Evolutionary conservation across 1,140 invertebrate species (phyloP), one percentile per base, ranked within the genome.

Genomic region (Papilio machaon): DNA sequence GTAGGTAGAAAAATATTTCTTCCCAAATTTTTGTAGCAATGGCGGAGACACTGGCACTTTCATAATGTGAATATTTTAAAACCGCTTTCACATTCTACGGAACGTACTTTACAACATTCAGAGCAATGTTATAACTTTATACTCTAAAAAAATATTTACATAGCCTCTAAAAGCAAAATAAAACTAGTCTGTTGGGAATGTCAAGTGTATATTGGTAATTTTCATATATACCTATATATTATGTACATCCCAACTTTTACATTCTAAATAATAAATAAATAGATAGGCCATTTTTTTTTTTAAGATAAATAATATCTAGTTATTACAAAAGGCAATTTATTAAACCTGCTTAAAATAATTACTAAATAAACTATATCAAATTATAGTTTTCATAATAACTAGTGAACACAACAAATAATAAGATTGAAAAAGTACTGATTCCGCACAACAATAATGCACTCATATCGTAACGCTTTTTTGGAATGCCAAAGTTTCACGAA

Each of bases 21-120:
- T 19, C 5, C 54, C 17, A 58, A 58, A 58, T 19, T 19, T 58
- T 58, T 19, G 54, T 58, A 9, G n/a, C 54, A n/a, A n/a, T 17
- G 54, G 0, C n/a, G 2, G 60, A 64, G 60, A 64, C 60, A 64
- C 60, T 64, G 60, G 60, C 60, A 64, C 60, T 64, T 64, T 64
- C 60, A 64, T 64, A 64, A 23, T 35, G 60, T 64, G 15, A 76
- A 76, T 76, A 76, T 76, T 76, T 76, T 52, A 76, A 76, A 47
- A n/a, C 74, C 49, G 74, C 74, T 76, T 76, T 76, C 30, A 76
- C 19, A 74, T 74, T 38, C 17, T 17, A n/a, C 2, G 73, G 73
- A 19, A 19, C 17, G 38, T 49, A 52, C 74, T 76, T 76, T 76
- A 52, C 49, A 76, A 76, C 46, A 76, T 76, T 52, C 74, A 52